Percentiles rank a stretch among this genome's conserved stretches.
Conservation (phyloP, 2,888 invertebrate genomes). For the Platynereis dumerilii region DNA sequence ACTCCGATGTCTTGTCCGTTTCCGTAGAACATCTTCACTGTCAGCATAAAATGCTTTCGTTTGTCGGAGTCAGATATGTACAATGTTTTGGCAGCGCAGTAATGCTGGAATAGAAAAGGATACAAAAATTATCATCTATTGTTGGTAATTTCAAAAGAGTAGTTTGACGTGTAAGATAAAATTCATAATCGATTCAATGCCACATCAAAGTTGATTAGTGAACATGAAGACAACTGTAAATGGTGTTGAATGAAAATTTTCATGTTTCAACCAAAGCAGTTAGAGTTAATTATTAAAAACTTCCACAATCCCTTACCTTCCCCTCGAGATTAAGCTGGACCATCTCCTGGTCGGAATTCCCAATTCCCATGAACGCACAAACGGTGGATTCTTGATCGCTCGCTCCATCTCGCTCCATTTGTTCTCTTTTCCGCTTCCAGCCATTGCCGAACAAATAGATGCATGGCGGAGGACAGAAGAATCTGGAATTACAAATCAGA, state of each 20-base stretch:
- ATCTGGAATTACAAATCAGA: conserved; percentile 66
- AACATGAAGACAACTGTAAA: no score
- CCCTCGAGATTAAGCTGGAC: conserved; percentile 97
- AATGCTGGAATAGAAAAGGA: conserved; percentile 70
- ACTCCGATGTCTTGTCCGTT: conserved; percentile 98
- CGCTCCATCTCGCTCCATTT: conserved; percentile 71
- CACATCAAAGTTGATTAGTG: no score
- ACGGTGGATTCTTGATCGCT: conserved; percentile 69
- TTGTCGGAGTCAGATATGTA: conserved; percentile 99
- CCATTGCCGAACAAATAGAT: conserved; percentile 98
- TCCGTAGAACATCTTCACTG: conserved; percentile 99
- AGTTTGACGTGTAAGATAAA: no score
- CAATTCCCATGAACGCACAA: conserved; percentile 98
- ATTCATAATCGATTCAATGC: no score
- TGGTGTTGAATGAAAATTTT: no score
- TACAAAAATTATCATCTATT: no score
- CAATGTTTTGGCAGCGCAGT: conserved; percentile 98
- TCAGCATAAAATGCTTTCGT: conserved; percentile 98
- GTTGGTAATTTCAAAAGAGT: no score
- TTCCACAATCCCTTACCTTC: no score
- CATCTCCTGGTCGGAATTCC: conserved; percentile 97
- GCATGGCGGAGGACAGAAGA: conserved; percentile 99
- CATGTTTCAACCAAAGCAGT: no score
- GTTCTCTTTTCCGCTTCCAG: conserved; percentile 93
- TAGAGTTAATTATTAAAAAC: no score